Evolutionary conservation across 2,113 vertebrate species (phyloP), one percentile per base, ranked within the genome.

Genomic region (Trinectes maculatus): DNA sequence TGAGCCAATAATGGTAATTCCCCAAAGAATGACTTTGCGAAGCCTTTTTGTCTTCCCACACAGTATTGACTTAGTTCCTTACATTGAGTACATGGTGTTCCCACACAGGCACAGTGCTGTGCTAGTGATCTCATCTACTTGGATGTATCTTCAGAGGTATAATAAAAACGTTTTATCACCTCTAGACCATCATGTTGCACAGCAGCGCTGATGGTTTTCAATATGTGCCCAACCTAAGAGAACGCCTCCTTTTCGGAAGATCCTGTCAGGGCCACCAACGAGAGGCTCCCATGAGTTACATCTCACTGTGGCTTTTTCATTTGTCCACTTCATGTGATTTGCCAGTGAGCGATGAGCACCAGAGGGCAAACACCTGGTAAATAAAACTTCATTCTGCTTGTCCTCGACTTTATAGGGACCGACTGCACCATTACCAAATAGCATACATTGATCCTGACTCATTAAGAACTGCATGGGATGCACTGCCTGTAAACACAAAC

Each of bases 1-100:
- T 83, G 79, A 89, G 89, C 84, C 80, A 85, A 79, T 89, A 81
- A 86, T 84, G 73, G 49, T 73, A 73, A 85, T 86, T 84, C 83
- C 80, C 82, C 52, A 47, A 79, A 83, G 83, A 77, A 83, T 71
- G 64, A 85, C 76, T 84, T 79, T 80, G 79, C 73, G 73, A 73
- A 86, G 82, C 60, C 33, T 74, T 81, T 80, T 80, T 73, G 76
- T 77, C 73, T 85, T 85, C 82, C 85, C 80, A 82, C 80, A 68
- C 67, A 82, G 64, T 80, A 87, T 88, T 84, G 89, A 89, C 87
- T 77, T 83, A 64, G 87, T 84, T 55, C 33, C 56, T 76, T 75
- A 83, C 59, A 82, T 80, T 79, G 70, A 43, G 69, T 57, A 74
- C 74, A 84, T 62, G 54, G n/a, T 67, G 77, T 78, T 74, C 79